Evolutionary conservation across 2,797 vertebrate species (phyloP).

Genomic region (Columba guinea): DNA sequence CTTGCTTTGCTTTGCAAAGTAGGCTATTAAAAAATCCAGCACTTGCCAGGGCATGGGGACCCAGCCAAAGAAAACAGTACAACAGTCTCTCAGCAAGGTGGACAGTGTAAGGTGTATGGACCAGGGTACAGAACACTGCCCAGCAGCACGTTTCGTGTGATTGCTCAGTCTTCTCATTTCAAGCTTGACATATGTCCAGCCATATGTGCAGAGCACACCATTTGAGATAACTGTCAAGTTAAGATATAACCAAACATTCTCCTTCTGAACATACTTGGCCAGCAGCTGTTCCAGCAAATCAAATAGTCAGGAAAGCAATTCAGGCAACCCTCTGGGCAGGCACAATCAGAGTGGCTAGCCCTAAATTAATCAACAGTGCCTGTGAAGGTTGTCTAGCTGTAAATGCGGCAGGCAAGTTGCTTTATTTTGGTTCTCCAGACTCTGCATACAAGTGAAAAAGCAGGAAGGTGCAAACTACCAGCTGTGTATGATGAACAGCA

Average conservation of each 20-base stretch:
- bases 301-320: background rate
- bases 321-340: background rate
- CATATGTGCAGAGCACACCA: background rate
- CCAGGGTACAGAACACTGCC: background rate
- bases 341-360: background rate
- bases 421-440: background rate
- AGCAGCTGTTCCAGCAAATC: background rate
- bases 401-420: background rate
- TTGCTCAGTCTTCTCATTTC: background rate
- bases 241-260: background rate
- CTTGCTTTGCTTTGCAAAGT: background rate
- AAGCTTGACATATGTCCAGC: accelerated
- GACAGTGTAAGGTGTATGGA: accelerated
- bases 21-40: background rate
- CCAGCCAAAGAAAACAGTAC: background rate
- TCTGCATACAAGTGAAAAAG: background rate
- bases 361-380: background rate
- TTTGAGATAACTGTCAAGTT: background rate
- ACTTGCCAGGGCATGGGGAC: background rate
- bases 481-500: background rate
- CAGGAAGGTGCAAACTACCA: background rate
- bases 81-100: background rate
- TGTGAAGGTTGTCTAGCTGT: background rate
- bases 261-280: background rate
- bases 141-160: background rate